Evolutionary conservation across 2,888 invertebrate genomes (phyloP), one percentile per base, ranked within the genome.

Genomic region (Epistrophe eligans): DNA sequence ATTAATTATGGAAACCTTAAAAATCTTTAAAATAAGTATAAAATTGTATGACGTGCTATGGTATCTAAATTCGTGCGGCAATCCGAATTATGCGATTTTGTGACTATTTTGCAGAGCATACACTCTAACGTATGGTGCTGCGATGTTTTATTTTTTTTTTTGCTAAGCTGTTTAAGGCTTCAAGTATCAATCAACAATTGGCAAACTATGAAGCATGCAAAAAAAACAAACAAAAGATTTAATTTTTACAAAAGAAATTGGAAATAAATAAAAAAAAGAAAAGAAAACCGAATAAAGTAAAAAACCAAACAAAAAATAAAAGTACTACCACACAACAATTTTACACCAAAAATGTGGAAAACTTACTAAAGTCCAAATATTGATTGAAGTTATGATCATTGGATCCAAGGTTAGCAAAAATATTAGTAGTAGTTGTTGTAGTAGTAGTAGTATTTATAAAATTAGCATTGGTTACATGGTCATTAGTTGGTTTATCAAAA

Each of bases 341-440:
- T 64, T 77, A 76, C 62, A 85, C 57, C 52, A 83, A 74, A 71
- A 60, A 62, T 64, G 79, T 73, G 83, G 82, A 79, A 80, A 79
- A 92, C 92, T 92, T 92, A 92, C 92, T 92, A 92, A 91, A 90
- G 89, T 92, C 92, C 92, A 91, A 91, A 90, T 90, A 92, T 89
- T 89, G 88, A 88, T 90, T 89, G 89, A 89, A 90, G 88, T 89
- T 84, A 81, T 89, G 88, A 89, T 88, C 84, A 88, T 89, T 89
- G 76, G 84, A 85, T 87, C 89, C 89, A 82, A 89, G 83, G 88
- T 89, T 89, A 77, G 88, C 88, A 88, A 87, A 83, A 88, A 89
- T 88, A 89, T 90, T 88, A 88, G 76, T 87, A 87, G 80, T 84
- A 73, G 89, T 81, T 72, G 82, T 79, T 77, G 90, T 88, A 64